Evolutionary conservation across 2,888 invertebrate species (phyloP), one percentile per base, ranked within the genome.

Genomic region (Ypsolopha sequella): DNA sequence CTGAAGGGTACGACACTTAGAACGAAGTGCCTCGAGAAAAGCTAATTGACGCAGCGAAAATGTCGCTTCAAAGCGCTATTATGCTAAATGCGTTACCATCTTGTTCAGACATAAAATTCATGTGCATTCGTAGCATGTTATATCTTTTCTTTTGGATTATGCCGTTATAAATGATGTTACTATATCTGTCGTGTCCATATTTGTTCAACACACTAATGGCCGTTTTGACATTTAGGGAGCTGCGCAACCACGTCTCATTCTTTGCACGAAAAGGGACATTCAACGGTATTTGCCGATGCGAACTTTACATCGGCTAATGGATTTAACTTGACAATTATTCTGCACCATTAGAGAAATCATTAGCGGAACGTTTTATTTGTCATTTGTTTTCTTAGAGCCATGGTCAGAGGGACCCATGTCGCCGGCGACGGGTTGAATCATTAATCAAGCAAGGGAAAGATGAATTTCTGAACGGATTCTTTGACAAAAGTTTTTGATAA

Each of bases 271-370:
- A 68, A 66, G 68, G 64, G 62, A 45, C 10, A 61, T 64, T 67
- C 65, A 72, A 70, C 69, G 67, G 70, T 63, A 52, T 47, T 52
- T 48, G 33, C 51, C 8, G 11, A 45, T 36, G 33, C 44, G 38
- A 44, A 39, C 11, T 24, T 65, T 62, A 58, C 56, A 57, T 56
- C 61, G 56, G 61, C 75, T 79, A 79, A 81, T 80, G 80, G 78
- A 68, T 68, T 61, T 61, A 13, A 24, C 58, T 56, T 59, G 66
- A 76, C 80, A 78, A 80, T 80, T 73, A 80, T 76, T 79, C 70
- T 59, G 73, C 70, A 64, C 77, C 77, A 82, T 84, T 81, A 77
- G 67, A 61, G 55, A 65, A 71, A 76, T 81, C 84, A 81, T 84
- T 84, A 81, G 74, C 65, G 48, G 7, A 34, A 24, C 41, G 66